phyloP scores from a whole-genome alignment of 2,113 vertebrate species.

The Cheirogaleus medius region DNA sequence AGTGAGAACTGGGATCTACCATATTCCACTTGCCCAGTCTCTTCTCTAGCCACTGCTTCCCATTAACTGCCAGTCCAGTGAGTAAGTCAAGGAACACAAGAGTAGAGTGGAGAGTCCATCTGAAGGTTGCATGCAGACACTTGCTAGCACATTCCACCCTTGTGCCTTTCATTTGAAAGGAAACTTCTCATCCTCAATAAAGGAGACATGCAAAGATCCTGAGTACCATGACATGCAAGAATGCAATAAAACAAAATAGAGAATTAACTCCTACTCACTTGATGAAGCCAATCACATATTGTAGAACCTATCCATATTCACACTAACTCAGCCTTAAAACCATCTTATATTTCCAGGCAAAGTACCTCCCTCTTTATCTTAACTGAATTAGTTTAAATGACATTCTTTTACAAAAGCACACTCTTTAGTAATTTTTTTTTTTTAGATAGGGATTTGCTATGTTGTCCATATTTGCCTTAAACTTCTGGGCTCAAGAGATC shows the following conservation, averaged over 20 bases:
- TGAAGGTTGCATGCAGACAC: not conserved
- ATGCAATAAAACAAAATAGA: not conserved
- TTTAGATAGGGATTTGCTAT: no score
- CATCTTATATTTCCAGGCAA: not conserved
- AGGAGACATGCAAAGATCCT: not conserved
- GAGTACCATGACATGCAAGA: not conserved
- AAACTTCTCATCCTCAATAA: not conserved
- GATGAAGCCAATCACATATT: not conserved
- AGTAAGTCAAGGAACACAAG: not conserved
- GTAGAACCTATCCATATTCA: fast-evolving
- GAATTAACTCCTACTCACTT: not conserved
- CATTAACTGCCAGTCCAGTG: not conserved
- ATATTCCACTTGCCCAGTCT: not conserved
- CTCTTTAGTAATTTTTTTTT: not conserved
- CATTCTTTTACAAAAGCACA: not conserved
- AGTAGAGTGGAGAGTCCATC: not conserved
- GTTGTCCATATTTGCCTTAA: no score
- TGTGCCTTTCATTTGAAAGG: not conserved
- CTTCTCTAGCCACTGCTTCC: not conserved
- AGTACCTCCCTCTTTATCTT: not conserved
- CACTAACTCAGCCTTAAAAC: not conserved
- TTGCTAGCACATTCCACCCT: no score
- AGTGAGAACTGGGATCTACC: not conserved
- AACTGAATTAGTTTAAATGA: not conserved
- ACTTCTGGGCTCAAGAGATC: no score